These are phyloP conservation scores for Chrysolina americana DNA, from an alignment of 2,888 invertebrate genomes.

Conservation along the genomic window DNA sequence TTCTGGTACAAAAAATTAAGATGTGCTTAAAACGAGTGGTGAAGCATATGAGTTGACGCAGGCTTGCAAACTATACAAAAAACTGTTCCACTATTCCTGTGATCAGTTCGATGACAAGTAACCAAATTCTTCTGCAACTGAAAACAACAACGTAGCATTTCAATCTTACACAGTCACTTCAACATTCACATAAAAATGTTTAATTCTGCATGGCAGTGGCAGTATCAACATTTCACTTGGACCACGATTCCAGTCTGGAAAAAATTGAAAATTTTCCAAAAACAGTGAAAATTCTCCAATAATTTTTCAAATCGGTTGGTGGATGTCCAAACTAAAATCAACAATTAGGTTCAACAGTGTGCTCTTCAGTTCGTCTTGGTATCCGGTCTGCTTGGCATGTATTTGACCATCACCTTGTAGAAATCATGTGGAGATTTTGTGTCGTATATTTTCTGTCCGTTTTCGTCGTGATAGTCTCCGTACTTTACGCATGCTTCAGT, in stretches of 20 bases:
- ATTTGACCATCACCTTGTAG: constrained; percentile 76
- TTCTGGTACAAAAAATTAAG: too few species aligned
- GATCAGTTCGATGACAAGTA: too few species aligned
- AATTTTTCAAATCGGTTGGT: neutral
- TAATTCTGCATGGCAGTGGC: constrained; percentile 70
- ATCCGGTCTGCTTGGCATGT: constrained; percentile 41
- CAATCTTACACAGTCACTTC: neutral
- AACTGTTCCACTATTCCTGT: too few species aligned
- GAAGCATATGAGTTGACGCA: too few species aligned
- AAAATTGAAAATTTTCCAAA: constrained; percentile 28
- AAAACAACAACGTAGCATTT: neutral
- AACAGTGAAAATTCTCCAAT: neutral
- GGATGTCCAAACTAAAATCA: neutral
- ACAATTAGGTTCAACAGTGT: constrained; percentile 4
- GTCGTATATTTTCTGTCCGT: constrained; percentile 75
- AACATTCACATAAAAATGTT: constrained; percentile 60
- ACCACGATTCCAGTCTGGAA: constrained; percentile 1
- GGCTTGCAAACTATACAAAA: too few species aligned
- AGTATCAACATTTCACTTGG: constrained; percentile 66
- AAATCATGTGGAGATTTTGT: constrained; percentile 80
- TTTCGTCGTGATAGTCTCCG: constrained; percentile 77
- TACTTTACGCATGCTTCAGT: constrained; percentile 78
- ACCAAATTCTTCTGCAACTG: too few species aligned
- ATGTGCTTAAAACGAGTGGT: too few species aligned
- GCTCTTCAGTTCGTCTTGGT: constrained; percentile 25